Base-by-base conservation (phyloP, 2,888 invertebrate species). In the Euclidia mi region DNA sequence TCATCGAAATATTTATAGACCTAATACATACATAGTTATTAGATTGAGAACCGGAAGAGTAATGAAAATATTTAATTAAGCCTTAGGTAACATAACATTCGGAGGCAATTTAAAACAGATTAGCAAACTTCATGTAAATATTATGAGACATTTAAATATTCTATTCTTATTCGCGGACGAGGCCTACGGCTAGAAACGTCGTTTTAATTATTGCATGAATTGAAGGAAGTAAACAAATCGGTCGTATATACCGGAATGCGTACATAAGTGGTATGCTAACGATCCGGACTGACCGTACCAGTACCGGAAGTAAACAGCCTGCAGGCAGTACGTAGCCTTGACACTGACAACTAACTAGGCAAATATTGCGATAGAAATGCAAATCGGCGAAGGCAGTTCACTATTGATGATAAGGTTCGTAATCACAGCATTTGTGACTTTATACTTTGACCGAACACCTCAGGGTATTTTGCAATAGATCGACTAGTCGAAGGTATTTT, bases 291-390 rank as follows among this genome's bases (percentile, higher is more conserved):
- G 76, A 66, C 72, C 63, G 55, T 68, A 65, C 37, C 17, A 34
- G 43, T 60, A 53, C 58, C 76, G 80, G 79, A 78, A 79, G 71
- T 67, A 59, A 64, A 69, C 48, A 58, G 45, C 42, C 29, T 38
- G 56, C 25, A 35, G 31, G 44, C 32, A 29, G 51, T 28, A 20
- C 38, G 25, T 51, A 38, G 40, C 77, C 82, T 79, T 79, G 76
- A 48, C 75, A 73, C 41, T 83, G 71, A 62, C 35, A 64, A 53
- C 63, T 49, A 70, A 37, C 44, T 47, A 29, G 17, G 25, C 45
- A 15, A 51, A 38, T 56, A 50, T 51, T 51, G 40, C 9, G 34
- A 18, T 17, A 35, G 14, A 31, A 50, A 37, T 50, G 50, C 15
- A 44, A 44, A 48, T 58, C 35, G 35, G 43, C 17, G 42, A 65